Evolutionary conservation across 92 coral and sea anemone genomes (phyloP).

Genomic region (Metridium senile): DNA sequence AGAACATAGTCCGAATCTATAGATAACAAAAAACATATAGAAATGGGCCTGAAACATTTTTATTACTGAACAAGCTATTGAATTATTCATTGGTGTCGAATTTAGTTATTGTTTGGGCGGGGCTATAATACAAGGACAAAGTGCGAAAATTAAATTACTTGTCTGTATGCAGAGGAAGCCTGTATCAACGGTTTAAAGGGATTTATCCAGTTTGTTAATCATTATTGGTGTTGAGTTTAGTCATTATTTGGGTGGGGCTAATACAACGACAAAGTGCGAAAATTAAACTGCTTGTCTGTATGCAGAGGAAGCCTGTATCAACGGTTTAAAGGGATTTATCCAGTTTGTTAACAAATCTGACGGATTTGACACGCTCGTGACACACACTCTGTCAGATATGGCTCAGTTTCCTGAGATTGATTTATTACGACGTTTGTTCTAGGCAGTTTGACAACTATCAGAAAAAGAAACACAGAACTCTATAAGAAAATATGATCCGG

Average conservation of each 20-base stretch:
- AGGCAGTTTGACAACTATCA: too few species aligned
- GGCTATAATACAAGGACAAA: conserved; percentile 8
- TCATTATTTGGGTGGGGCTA: conserved; percentile 26
- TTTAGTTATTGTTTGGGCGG: conserved; percentile 22
- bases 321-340: conserved; percentile 10
- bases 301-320: background rate
- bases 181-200: conserved; percentile 1
- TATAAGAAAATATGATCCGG: too few species aligned
- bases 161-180: background rate
- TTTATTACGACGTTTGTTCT: background rate
- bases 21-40: conserved; percentile 20
- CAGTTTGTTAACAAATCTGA: background rate
- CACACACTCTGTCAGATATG: background rate
- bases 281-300: background rate
- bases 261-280: background rate
- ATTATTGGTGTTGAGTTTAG: conserved; percentile 4
- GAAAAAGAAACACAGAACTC: too few species aligned
- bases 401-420: too few species aligned
- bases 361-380: background rate
- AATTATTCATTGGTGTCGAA: conserved; percentile 15
- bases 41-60: too few species aligned
- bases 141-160: background rate
- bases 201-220: background rate
- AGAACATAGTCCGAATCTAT: background rate
- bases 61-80: conserved; percentile 23